Percentiles rank a stretch among this genome's conserved stretches.
These are phyloP conservation scores for Thunnus thynnus DNA, from an alignment of 2,113 vertebrate genomes.

Conservation along the genomic window DNA sequence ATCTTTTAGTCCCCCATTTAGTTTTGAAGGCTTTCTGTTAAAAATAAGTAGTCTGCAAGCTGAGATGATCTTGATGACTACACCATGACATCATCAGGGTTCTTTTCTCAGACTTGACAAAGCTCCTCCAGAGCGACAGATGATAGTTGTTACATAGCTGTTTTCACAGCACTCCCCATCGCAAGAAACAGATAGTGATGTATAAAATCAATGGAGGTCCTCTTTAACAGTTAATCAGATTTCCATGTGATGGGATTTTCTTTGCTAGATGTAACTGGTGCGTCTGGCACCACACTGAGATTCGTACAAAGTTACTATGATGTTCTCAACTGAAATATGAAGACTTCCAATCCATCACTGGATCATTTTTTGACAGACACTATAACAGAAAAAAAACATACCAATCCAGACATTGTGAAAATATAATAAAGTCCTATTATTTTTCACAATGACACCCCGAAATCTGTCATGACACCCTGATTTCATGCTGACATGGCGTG, in stretches of 20 bases:
- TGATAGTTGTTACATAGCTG: no score
- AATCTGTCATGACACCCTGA: constrained; percentile 51
- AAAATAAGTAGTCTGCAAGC: no score
- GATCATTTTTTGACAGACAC: not conserved
- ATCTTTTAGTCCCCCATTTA: no score
- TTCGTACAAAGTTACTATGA: not conserved
- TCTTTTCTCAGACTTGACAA: no score
- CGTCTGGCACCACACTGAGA: not conserved
- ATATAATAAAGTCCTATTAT: constrained; percentile 77
- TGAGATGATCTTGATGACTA: no score
- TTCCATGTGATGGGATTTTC: not conserved
- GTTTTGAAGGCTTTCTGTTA: no score
- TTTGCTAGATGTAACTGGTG: not conserved
- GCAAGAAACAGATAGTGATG: not conserved
- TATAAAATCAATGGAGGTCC: not conserved
- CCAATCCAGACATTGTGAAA: constrained; percentile 73
- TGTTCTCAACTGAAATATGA: not conserved
- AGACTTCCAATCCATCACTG: not conserved
- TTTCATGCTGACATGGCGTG: not conserved
- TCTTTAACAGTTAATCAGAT: not conserved
- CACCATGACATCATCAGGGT: no score
- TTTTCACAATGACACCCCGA: constrained; percentile 73
- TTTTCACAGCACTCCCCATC: no score
- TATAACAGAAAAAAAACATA: not conserved
- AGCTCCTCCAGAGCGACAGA: no score